These are phyloP conservation scores for Microcebus tavaratra DNA, from an alignment of 2,113 vertebrate genomes.

Conservation along the genomic window DNA sequence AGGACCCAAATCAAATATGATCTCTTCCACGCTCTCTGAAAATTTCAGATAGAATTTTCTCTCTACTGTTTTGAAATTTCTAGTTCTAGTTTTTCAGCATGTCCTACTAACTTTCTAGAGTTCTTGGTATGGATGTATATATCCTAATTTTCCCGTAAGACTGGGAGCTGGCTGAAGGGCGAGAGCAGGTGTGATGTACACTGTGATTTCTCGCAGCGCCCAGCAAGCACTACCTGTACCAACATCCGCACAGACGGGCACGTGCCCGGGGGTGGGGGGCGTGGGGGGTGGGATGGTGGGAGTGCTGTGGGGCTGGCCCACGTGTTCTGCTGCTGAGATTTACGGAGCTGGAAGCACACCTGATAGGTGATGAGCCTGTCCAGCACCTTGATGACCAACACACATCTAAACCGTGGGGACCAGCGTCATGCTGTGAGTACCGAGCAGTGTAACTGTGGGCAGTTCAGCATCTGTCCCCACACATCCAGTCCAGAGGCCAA, in stretches of 20 bases:
- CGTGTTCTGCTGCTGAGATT: background rate
- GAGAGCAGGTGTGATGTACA: background rate
- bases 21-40: background rate
- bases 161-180: background rate
- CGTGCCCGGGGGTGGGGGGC: background rate
- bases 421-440: background rate
- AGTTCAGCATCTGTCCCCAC: background rate
- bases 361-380: no score
- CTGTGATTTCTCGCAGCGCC: background rate
- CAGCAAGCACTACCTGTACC: background rate
- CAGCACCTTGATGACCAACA: background rate
- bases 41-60: background rate
- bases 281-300: no score
- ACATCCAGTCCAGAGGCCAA: background rate
- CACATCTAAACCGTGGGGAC: background rate
- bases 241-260: background rate
- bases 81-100: background rate
- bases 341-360: background rate
- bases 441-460: rapidly evolving
- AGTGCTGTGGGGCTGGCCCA: background rate
- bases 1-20: background rate
- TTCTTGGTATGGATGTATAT: no score
- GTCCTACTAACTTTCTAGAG: background rate
- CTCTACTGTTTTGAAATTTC: background rate
- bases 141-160: background rate